These are phyloP conservation scores for Proteles cristata DNA, from an alignment of 2,113 vertebrate species.

Conservation along the genomic window DNA sequence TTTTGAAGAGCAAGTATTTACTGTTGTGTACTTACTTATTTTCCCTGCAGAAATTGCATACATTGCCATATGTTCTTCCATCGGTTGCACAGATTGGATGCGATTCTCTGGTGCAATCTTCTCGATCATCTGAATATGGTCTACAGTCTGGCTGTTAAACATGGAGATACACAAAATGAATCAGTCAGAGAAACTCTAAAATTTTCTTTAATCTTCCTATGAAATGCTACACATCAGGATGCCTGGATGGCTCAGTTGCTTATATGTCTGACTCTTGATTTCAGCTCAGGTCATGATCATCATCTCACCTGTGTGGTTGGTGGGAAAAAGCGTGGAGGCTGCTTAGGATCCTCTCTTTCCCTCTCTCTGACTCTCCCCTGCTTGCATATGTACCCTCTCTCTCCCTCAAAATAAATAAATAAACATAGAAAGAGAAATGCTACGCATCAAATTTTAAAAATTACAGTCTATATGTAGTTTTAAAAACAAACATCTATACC, in stretches of 20 bases:
- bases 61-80: background rate
- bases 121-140: rapidly evolving
- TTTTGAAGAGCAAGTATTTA: background rate
- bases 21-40: background rate
- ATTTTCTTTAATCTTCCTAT: background rate
- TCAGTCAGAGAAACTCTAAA: background rate
- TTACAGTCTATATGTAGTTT: background rate
- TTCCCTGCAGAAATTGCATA: background rate
- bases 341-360: too few relatives aligned
- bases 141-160: background rate
- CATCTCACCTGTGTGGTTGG: too few relatives aligned
- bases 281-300: too few relatives aligned
- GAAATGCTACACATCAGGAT: background rate
- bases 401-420: too few relatives aligned
- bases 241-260: too few relatives aligned
- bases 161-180: background rate
- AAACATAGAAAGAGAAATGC: background rate
- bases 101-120: rapidly evolving
- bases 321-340: too few relatives aligned
- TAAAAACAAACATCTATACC: background rate
- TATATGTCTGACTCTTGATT: too few relatives aligned
- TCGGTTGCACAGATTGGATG: slow-evolving; percentile 1
- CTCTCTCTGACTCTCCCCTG: too few relatives aligned
- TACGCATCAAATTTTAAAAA: background rate
- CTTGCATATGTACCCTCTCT: too few relatives aligned